Conservation (phyloP, 2,797 vertebrate species). For the Uromys caudimaculatus region DNA sequence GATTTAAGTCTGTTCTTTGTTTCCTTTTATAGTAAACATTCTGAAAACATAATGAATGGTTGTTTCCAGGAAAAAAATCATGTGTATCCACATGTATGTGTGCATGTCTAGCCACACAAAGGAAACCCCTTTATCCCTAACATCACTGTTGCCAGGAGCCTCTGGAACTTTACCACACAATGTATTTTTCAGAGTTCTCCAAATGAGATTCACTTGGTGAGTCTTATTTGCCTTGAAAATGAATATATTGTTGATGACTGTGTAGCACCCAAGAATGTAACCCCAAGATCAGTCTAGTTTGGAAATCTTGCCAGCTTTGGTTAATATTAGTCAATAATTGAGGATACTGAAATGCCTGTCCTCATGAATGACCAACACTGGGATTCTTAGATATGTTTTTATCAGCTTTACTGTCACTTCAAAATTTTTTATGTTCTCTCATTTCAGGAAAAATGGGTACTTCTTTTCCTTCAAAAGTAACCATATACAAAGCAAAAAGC, state of each 20-base stretch:
- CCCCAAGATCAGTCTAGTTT: background rate
- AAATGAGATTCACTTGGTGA: background rate
- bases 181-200: background rate
- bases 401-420: background rate
- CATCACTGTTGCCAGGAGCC: background rate
- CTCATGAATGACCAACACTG: background rate
- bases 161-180: background rate
- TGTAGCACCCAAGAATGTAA: background rate
- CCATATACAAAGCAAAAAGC: background rate
- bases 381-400: background rate
- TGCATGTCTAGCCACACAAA: background rate
- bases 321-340: background rate
- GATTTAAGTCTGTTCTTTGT: background rate
- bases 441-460: background rate
- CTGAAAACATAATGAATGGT: background rate
- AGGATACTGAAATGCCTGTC: background rate
- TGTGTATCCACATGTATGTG: background rate
- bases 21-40: background rate
- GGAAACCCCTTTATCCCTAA: background rate
- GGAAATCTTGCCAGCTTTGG: background rate
- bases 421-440: conserved; percentile 1
- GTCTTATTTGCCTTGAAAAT: background rate
- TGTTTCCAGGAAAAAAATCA: background rate
- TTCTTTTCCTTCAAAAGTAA: background rate
- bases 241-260: background rate